These are phyloP conservation scores for Stenoptilia bipunctidactyla DNA, from an alignment of 2,888 invertebrate genomes.

Conservation along the genomic window DNA sequence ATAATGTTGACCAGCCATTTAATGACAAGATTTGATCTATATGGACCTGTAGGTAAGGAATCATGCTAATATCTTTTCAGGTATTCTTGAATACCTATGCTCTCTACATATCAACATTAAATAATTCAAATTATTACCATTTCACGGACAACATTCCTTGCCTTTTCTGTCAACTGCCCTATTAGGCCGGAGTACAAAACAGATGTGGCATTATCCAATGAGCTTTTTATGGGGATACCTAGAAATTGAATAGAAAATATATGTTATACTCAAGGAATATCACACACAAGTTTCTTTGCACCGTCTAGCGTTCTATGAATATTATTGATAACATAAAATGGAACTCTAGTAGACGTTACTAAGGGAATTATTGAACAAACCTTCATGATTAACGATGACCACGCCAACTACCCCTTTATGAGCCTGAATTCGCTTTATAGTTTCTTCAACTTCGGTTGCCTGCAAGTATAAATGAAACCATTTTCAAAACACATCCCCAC, in stretches of 20 bases:
- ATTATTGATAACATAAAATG: no score
- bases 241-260: conserved; percentile 18
- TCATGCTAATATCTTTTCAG: no score
- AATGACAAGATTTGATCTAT: no score
- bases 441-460: conserved; percentile 95
- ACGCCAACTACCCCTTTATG: conserved; percentile 98
- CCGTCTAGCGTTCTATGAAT: no score
- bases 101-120: neutral
- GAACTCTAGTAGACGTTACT: conserved; percentile 10
- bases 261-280: neutral
- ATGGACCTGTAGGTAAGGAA: no score
- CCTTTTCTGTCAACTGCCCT: conserved; percentile 93
- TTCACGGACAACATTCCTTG: conserved; percentile 92
- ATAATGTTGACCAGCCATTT: no score
- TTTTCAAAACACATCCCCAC: no score
- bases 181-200: conserved; percentile 95
- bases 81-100: no score
- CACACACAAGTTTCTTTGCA: no score
- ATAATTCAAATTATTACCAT: conserved; percentile 53
- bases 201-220: conserved; percentile 95
- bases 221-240: conserved; percentile 92
- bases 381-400: conserved; percentile 97
- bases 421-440: conserved; percentile 94
- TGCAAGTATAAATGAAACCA: conserved; percentile 28
- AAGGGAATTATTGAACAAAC: conserved; percentile 71